A percentile compares a stretch with the other conserved stretches of the same genome.
phyloP scores from a whole-genome alignment of 2,888 invertebrate species.

The Tipula unca region DNA sequence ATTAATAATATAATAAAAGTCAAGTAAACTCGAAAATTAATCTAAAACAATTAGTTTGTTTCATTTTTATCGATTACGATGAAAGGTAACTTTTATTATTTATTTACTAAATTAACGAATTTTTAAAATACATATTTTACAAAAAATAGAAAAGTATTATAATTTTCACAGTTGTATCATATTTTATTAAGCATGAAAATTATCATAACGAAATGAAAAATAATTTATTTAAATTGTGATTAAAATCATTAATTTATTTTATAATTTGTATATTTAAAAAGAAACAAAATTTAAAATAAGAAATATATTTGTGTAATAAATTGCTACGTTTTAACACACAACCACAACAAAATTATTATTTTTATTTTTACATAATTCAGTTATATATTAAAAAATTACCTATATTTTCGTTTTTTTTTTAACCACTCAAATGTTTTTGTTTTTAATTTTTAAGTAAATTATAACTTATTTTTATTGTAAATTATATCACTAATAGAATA shows the following conservation, averaged over 20 bases:
- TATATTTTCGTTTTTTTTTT: background rate
- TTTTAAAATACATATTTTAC: background rate
- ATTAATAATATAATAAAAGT: background rate
- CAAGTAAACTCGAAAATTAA: background rate
- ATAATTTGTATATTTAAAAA: background rate
- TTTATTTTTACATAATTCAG: background rate
- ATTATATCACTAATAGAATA: background rate
- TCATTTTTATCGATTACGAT: background rate
- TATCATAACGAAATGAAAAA: background rate
- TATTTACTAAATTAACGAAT: background rate
- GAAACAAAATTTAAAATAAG: background rate
- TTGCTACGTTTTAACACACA: background rate
- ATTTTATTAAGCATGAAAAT: background rate
- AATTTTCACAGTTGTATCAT: background rate
- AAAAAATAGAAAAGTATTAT: background rate
- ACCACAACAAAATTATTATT: background rate
- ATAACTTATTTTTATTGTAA: background rate
- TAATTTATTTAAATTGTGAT: background rate
- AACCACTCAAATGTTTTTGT: background rate
- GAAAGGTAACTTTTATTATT: background rate
- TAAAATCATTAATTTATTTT: background rate
- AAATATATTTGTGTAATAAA: conserved; percentile 14
- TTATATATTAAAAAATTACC: too few species aligned
- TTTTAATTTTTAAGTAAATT: background rate
- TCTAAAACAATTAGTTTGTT: background rate